A percentile compares a stretch with the other conserved stretches of the same genome.
phyloP scores from a whole-genome alignment of 2,113 vertebrate genomes.

The Notarius lentiginosus region DNA sequence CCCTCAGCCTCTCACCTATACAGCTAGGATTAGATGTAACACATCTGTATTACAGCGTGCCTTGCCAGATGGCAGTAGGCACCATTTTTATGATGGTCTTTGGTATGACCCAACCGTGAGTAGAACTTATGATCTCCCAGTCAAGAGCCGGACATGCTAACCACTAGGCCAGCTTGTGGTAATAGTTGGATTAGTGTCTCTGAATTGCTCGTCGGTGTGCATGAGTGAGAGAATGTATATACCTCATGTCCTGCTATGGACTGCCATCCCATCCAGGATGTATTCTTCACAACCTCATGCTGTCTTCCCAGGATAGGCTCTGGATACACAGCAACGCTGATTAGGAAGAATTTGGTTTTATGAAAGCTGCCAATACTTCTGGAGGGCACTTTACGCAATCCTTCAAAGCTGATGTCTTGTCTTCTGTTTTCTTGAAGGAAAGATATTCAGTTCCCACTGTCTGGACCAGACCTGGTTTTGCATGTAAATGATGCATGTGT shows the following conservation, averaged over 20 bases:
- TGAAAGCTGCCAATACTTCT: background rate
- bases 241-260: background rate
- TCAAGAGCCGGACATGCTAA: too few relatives aligned
- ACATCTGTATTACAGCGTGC: too few relatives aligned
- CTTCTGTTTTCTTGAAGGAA: background rate
- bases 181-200: background rate
- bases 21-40: too few relatives aligned
- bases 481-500: background rate
- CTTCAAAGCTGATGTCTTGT: background rate
- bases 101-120: too few relatives aligned
- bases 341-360: background rate
- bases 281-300: background rate
- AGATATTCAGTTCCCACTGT: background rate
- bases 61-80: too few relatives aligned
- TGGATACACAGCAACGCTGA: background rate
- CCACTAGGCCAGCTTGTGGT: background rate
- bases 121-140: too few relatives aligned
- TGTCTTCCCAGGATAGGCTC: background rate
- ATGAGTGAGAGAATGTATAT: background rate
- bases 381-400: background rate
- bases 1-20: too few relatives aligned
- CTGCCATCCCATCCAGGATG: background rate
- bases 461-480: background rate
- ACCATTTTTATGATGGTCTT: too few relatives aligned
- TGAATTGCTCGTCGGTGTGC: background rate